Conservation (phyloP, 2,113 vertebrate species). For the Ptyas mucosa region DNA sequence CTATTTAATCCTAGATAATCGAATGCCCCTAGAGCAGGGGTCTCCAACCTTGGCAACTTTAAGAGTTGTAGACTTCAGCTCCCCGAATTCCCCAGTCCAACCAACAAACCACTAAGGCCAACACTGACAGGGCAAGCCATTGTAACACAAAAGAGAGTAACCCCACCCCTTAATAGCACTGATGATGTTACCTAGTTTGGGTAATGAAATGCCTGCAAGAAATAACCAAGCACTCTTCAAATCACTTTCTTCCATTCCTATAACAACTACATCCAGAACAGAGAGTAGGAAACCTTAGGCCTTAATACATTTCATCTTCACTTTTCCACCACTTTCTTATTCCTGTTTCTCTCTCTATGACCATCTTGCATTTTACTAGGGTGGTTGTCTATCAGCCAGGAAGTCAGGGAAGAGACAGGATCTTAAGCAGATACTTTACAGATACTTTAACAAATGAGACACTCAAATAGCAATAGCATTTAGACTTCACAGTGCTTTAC, state of each 20-base stretch:
- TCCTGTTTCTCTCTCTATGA: neutral
- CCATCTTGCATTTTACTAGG: neutral
- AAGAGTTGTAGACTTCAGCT: too few relatives aligned
- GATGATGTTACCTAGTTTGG: too few relatives aligned
- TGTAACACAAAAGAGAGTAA: too few relatives aligned
- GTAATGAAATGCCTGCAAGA: too few relatives aligned
- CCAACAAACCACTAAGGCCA: too few relatives aligned
- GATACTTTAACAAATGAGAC: constrained; percentile 12
- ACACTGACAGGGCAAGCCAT: too few relatives aligned
- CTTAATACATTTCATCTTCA: neutral
- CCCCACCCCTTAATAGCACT: too few relatives aligned
- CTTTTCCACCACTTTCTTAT: too few relatives aligned
- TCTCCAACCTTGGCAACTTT: too few relatives aligned
- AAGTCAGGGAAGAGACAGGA: constrained; percentile 5
- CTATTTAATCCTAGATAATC: neutral
- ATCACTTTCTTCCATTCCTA: neutral
- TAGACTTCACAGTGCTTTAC: too few relatives aligned
- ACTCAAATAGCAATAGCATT: neutral
- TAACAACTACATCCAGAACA: neutral
- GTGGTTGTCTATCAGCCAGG: constrained; percentile 11
- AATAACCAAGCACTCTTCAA: too few relatives aligned
- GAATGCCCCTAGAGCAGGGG: neutral
- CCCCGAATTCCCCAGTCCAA: too few relatives aligned
- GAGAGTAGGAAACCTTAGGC: neutral
- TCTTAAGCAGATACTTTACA: constrained; percentile 8